Evolutionary conservation across 2,113 vertebrate species (phyloP), one percentile per base, ranked within the genome.

Genomic region (Onychorhynchus coronatus): DNA sequence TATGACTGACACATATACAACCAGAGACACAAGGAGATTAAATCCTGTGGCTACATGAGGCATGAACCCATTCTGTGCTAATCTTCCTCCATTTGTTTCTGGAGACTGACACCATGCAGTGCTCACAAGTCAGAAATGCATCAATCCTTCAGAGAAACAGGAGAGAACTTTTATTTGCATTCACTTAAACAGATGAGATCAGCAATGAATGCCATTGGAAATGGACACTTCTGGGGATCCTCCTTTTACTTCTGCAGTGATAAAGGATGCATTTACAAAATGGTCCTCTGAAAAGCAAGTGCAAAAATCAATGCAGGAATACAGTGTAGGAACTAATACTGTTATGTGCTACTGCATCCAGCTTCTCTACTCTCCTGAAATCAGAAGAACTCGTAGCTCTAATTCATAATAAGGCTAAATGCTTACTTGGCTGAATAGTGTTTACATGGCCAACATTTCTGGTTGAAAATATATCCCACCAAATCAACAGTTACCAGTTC

Each of bases 121-220:
- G 30, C 83, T 81, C 53, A 84, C 5, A 1, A 74, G 67, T 84
- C 44, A 76, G 39, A 58, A 90, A 96, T 2, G 30, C 46, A 85
- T 89, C 74, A 82, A 58, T 80, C 83, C 81, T 81, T 82, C 20
- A 82, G 39, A 94, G 68, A 80, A 95, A 81, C 33, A 85, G 56
- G 65, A 71, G 42, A 62, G 76, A 84, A 42, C 23, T 90, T 87
- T 71, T 65, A 95, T 96, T 96, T 96, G 95, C 35, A 82, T 94
- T 83, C 41, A 71, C 89, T 90, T 92, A 93, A 91, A 85, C 3
- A 85, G 79, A 93, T 52, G 82, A 94, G 50, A 88, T 76, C 85
- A 92, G 81, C 81, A 72, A n/a, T 44, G 72, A 94, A 55, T 89
- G 87, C 76, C 59, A 79, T 39, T 2, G 1, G 74, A 95, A 91